phyloP scores from a whole-genome alignment of 2,113 vertebrate species.

The Perca fluviatilis region DNA sequence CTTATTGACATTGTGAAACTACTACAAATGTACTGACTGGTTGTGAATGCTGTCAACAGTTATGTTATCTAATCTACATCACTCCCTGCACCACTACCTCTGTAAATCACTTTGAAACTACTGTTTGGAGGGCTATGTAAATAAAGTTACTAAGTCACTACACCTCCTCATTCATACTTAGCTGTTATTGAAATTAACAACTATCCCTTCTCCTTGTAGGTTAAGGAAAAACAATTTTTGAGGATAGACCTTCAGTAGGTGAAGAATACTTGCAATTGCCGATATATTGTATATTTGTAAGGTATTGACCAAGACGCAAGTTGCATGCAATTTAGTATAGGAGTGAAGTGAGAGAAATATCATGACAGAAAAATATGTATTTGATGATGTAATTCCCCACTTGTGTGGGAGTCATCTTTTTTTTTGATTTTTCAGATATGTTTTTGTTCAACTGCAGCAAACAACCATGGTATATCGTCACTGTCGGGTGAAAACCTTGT shows the following conservation, averaged over 20 bases:
- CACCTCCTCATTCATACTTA: neutral
- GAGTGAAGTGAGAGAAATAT: neutral
- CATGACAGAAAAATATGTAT: neutral
- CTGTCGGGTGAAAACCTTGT: too few species aligned
- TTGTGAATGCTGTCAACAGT: neutral
- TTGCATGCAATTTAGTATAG: neutral
- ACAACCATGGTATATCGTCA: neutral
- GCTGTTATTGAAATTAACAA: neutral
- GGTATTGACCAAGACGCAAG: neutral
- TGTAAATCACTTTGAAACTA: neutral
- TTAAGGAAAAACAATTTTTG: too few species aligned
- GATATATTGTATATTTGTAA: too few species aligned
- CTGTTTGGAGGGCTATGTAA: conserved; percentile 1
- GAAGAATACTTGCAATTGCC: too few species aligned
- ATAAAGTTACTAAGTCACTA: neutral
- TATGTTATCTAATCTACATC: neutral
- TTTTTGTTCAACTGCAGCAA: conserved; percentile 3
- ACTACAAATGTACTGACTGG: neutral
- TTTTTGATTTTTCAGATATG: neutral
- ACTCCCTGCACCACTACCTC: neutral
- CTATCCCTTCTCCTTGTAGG: neutral
- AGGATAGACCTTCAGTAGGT: too few species aligned
- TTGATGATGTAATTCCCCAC: too few species aligned
- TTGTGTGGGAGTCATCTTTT: neutral
- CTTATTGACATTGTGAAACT: neutral